These are phyloP conservation scores for Natrix natrix DNA, from an alignment of 2,797 vertebrate species.

Conservation along the genomic window DNA sequence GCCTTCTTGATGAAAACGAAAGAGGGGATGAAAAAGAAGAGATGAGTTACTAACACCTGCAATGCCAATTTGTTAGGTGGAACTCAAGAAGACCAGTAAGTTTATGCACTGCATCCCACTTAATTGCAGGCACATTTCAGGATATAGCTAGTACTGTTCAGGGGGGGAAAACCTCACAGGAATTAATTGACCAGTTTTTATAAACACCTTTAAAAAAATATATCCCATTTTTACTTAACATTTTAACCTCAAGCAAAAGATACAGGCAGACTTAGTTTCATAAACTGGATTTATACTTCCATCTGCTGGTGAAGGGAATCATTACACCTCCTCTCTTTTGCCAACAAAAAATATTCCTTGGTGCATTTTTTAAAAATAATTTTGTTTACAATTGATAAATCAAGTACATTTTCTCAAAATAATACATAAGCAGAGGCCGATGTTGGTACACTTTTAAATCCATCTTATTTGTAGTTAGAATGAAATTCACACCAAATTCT, in stretches of 20 bases:
- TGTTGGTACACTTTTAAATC: not conserved
- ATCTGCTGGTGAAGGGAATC: conserved; percentile 12
- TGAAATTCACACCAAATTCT: not conserved
- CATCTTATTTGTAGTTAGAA: not conserved
- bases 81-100: not conserved
- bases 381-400: not conserved
- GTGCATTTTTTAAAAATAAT: not conserved
- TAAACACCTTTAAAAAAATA: not conserved
- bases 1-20: not conserved
- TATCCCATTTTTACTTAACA: not conserved
- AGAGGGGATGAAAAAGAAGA: not conserved
- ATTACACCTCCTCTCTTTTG: not conserved
- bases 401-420: not conserved
- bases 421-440: not conserved
- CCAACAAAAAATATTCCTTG: not conserved
- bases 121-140: not conserved
- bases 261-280: not conserved
- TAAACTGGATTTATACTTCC: conserved; percentile 15
- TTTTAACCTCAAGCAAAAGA: not conserved
- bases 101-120: not conserved
- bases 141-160: not conserved
- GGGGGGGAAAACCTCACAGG: no score
- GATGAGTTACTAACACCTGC: not conserved
- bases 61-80: not conserved
- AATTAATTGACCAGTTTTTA: not conserved